Percentiles rank a stretch among this genome's conserved stretches.
Conservation (phyloP, 2,797 vertebrate genomes). For the Heliangelus exortis region DNA sequence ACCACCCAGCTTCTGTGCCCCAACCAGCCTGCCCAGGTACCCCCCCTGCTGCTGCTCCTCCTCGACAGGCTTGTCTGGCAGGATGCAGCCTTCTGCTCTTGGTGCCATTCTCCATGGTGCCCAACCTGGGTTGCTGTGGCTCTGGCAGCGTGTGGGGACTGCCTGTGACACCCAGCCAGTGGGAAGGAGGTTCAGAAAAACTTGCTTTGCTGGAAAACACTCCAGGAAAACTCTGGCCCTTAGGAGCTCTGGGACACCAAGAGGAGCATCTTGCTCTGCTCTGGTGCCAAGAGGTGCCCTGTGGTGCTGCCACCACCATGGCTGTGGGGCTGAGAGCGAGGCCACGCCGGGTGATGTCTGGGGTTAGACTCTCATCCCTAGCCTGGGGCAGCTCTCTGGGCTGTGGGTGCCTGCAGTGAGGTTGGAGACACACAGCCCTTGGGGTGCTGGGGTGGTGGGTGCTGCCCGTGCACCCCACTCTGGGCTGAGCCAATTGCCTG, state of each 20-base stretch:
- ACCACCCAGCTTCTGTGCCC: neutral
- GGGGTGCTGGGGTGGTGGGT: neutral
- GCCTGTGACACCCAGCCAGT: neutral
- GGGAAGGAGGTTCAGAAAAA: neutral
- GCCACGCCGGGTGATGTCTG: fast-evolving
- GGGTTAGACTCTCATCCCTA: neutral
- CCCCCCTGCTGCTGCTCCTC: neutral
- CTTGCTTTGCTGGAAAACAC: fast-evolving
- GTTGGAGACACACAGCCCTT: fast-evolving
- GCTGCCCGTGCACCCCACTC: neutral
- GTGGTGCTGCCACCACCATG: fast-evolving
- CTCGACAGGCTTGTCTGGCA: neutral
- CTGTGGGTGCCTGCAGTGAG: neutral
- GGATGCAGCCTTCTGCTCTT: neutral
- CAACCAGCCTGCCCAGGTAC: neutral
- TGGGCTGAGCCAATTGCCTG: constrained; percentile 31
- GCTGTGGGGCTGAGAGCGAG: no score
- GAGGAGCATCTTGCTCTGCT: fast-evolving
- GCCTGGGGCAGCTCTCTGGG: neutral
- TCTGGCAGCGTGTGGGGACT: fast-evolving
- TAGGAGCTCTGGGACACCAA: fast-evolving
- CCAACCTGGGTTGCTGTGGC: neutral
- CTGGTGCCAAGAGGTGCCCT: fast-evolving
- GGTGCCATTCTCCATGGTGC: fast-evolving
- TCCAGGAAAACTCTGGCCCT: neutral